phyloP scores from a whole-genome alignment of 2,113 vertebrate species.

The Ceyx melanurus region DNA sequence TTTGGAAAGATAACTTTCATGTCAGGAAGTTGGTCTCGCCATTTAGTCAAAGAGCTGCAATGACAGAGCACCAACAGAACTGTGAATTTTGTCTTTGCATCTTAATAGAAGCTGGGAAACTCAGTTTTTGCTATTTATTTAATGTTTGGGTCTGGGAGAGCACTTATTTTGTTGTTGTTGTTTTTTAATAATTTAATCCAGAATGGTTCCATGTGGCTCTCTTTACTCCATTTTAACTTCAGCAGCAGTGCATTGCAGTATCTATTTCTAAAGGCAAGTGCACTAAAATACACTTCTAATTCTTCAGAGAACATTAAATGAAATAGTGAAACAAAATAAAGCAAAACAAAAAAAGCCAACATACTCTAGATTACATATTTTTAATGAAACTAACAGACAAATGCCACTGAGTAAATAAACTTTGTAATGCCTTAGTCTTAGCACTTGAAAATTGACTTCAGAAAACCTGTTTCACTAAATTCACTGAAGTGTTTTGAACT shows the following conservation, averaged over 20 bases:
- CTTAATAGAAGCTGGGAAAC: neutral
- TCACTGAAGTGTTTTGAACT: neutral
- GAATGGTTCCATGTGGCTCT: neutral
- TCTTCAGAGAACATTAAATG: neutral
- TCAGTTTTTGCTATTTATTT: neutral
- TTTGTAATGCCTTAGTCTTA: neutral
- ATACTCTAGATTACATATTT: neutral
- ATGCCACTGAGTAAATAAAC: neutral
- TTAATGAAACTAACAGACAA: neutral
- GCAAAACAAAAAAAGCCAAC: neutral
- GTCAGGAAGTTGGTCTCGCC: constrained; percentile 43
- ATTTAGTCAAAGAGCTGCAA: constrained; percentile 27
- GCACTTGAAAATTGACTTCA: neutral
- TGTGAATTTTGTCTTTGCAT: constrained; percentile 31
- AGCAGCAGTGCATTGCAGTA: neutral
- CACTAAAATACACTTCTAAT: neutral
- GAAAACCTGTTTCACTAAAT: neutral
- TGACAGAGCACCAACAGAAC: constrained; percentile 54
- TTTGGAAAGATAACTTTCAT: constrained; percentile 32
- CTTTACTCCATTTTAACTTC: neutral
- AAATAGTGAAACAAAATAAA: neutral
- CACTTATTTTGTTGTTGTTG: neutral
- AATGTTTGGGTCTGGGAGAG: neutral
- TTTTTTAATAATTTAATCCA: neutral
- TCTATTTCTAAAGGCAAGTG: neutral